phyloP scores from a whole-genome alignment of 35 echinoderm and acorn worm genomes.

The Nesometra sesokonis region DNA sequence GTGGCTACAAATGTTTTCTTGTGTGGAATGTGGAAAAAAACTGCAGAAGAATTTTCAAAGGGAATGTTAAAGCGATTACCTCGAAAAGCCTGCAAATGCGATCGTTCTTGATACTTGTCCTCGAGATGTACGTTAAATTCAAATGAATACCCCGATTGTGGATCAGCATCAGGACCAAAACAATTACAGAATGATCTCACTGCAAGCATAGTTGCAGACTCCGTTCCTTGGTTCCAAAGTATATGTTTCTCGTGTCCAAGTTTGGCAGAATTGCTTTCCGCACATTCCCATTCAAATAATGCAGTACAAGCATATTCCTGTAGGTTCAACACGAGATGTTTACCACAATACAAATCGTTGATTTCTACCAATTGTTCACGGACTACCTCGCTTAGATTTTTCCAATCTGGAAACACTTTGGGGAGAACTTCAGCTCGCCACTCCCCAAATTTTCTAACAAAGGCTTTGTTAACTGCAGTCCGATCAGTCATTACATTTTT shows the following conservation, averaged over 20 bases:
- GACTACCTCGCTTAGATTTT: background rate
- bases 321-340: constrained; percentile 39
- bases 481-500: too few relatives aligned
- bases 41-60: constrained; percentile 26
- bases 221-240: constrained; percentile 15
- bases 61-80: constrained; percentile 45
- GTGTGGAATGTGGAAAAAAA: constrained; percentile 36
- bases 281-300: constrained; percentile 52
- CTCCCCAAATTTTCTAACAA: too few relatives aligned
- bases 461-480: too few relatives aligned
- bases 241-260: constrained; percentile 31
- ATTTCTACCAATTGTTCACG: constrained; percentile 10
- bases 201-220: constrained; percentile 43
- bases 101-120: constrained; percentile 4
- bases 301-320: constrained; percentile 44
- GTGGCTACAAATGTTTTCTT: constrained; percentile 3
- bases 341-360: constrained; percentile 49
- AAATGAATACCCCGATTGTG: constrained; percentile 24
- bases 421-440: constrained; percentile 38
- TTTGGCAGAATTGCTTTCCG: constrained; percentile 23
- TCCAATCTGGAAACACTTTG: constrained; percentile 18
- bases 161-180: constrained; percentile 45
- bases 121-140: constrained; percentile 26
- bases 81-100: constrained; percentile 28
- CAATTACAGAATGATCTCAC: constrained; percentile 31